Evolutionary conservation across 1,140 invertebrate species (phyloP).

Genomic region (Sycophila sp.): DNA sequence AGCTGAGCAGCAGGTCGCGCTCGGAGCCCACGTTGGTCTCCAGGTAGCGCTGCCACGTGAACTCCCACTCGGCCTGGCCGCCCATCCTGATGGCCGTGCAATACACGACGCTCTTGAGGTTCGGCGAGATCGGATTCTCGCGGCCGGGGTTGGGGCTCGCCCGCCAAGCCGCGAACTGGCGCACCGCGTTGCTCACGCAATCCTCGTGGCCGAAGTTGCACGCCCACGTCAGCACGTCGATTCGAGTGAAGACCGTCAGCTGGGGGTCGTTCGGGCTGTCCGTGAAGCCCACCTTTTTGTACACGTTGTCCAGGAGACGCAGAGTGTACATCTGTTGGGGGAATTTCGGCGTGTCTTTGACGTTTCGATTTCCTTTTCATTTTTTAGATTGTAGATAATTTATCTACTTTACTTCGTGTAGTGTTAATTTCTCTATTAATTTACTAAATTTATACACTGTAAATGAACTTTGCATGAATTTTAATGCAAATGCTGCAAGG

Average conservation of each 20-base stretch:
- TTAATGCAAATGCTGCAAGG: too few relatives aligned
- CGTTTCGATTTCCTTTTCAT: too few relatives aligned
- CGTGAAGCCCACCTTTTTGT: slow-evolving; percentile 74
- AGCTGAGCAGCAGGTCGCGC: slow-evolving; percentile 77
- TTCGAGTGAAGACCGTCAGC: slow-evolving; percentile 74
- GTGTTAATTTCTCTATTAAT: too few relatives aligned
- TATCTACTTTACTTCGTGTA: too few relatives aligned
- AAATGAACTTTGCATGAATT: too few relatives aligned
- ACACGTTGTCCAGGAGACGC: slow-evolving; percentile 72
- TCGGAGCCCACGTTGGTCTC: slow-evolving; percentile 80
- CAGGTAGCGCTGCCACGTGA: slow-evolving; percentile 80
- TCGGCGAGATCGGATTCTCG: slow-evolving; percentile 84
- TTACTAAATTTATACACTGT: too few relatives aligned
- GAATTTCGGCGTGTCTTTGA: too few relatives aligned
- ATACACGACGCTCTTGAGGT: slow-evolving; percentile 82
- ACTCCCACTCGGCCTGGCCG: slow-evolving; percentile 84
- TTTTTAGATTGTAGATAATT: too few relatives aligned
- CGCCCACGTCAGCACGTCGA: slow-evolving; percentile 75
- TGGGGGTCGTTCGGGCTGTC: slow-evolving; percentile 72
- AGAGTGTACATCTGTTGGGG: slow-evolving; percentile 74
- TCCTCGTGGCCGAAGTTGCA: slow-evolving; percentile 76
- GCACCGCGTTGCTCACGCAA: slow-evolving; percentile 75
- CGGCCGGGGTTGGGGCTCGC: slow-evolving; percentile 73
- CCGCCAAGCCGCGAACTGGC: slow-evolving; percentile 78
- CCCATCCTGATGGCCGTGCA: slow-evolving; percentile 86